Evolutionary conservation across 2,888 invertebrate genomes (phyloP), one percentile per base, ranked within the genome.

Genomic region (Drosophila quinaria): DNA sequence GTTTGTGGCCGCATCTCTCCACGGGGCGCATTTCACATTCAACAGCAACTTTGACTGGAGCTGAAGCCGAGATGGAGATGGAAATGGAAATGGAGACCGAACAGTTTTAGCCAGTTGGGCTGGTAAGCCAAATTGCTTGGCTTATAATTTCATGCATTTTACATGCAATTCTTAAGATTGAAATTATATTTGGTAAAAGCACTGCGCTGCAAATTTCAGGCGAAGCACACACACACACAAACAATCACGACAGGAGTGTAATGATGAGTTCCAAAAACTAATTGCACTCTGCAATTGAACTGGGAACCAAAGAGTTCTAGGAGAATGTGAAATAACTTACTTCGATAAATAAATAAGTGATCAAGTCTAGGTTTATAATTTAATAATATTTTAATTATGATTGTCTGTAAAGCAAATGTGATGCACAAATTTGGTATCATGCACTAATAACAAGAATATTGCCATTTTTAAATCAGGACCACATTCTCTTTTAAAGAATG

Each of bases 141-240:
- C 78, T 78, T 78, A 78, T 80, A 83, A 82, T 86, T 78, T 70
- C 78, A 70, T 65, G 68, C 74, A 69, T 69, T 81, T 87, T 87
- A 83, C 78, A 81, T 72, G 70, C 61, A 69, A 66, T 62, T 61
- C 61, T 71, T 63, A 60, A 62, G 64, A 67, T 71, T 69, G 63
- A 73, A 62, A 71, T 69, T 65, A 50, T 68, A 74, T 68, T 61
- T 67, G 63, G 50, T 31, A 54, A 54, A 17, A 51, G 67, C 84
- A 81, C 70, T 77, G 58, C 4, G 0, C 69, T 46, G 52, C 73
- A 77, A 60, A 37, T 4, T 35, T 35, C 1, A 50, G 35, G 19
- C 8, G n/a, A 4, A 35, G n/a, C 29, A 19, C 50, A 8, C 13
- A 19, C 19, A 22, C 50, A 8, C 13, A 22, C 19, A n/a, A n/a